A percentile compares a stretch with the other conserved stretches of the same genome.
Conservation (phyloP, 2,888 invertebrate species). For the Ellobium chinense region DNA sequence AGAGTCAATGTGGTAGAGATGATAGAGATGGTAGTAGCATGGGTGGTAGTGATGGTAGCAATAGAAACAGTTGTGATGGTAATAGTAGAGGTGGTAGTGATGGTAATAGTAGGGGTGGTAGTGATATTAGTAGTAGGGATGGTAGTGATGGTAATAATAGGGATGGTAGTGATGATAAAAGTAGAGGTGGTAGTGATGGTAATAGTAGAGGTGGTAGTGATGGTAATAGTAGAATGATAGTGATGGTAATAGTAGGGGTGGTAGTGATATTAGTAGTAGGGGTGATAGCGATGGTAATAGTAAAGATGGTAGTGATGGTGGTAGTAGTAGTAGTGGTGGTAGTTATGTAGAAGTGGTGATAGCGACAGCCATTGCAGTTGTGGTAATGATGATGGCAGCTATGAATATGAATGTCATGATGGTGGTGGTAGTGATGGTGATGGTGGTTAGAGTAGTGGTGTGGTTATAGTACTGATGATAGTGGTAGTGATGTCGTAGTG, state of each 20-base stretch:
- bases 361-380: background rate
- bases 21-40: background rate
- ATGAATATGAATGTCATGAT: too few relatives aligned
- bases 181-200: conserved; percentile 27
- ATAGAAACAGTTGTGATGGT: conserved; percentile 5
- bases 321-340: background rate
- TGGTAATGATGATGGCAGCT: background rate
- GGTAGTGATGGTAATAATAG: conserved; percentile 21
- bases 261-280: conserved; percentile 15
- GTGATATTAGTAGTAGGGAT: conserved; percentile 12
- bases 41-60: conserved; percentile 2
- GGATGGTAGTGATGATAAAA: conserved; percentile 22
- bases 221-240: too few relatives aligned
- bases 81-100: background rate
- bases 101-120: conserved; percentile 25
- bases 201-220: too few relatives aligned
- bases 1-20: background rate
- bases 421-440: background rate
- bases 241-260: conserved; percentile 13
- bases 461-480: background rate
- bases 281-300: background rate
- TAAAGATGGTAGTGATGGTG: background rate
- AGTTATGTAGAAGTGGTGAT: background rate
- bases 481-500: background rate
- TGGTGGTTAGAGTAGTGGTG: background rate